Conservation (phyloP, 1,140 invertebrate genomes). For the Papilio helenus region DNA sequence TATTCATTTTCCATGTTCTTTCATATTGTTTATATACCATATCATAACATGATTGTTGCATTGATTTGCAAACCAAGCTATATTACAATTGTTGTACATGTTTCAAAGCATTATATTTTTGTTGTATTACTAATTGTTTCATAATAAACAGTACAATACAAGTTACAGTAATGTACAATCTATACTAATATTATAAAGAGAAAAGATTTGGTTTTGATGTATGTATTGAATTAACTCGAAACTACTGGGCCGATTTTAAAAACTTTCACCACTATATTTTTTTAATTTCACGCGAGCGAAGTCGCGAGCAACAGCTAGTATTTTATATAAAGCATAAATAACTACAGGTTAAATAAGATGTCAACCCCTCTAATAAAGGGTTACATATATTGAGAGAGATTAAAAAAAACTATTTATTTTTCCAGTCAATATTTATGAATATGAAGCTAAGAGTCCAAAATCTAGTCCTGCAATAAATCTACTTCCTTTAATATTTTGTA, state of each 20-base stretch:
- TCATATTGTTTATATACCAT: neutral
- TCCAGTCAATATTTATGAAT: too few relatives aligned
- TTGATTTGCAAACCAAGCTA: neutral
- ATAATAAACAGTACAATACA: neutral
- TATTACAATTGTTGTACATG: neutral
- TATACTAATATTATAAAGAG: too few relatives aligned
- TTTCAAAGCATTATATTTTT: neutral
- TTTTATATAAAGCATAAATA: neutral
- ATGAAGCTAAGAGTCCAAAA: neutral
- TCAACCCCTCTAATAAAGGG: too few relatives aligned
- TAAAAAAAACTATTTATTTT: too few relatives aligned
- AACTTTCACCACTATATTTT: too few relatives aligned
- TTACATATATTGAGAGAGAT: too few relatives aligned
- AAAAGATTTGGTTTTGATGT: too few relatives aligned
- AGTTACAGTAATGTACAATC: neutral
- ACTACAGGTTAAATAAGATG: too few relatives aligned
- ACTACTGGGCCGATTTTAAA: too few relatives aligned
- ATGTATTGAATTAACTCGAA: too few relatives aligned
- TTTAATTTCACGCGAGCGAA: too few relatives aligned
- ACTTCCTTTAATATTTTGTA: neutral
- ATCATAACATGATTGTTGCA: neutral
- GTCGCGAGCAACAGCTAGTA: too few relatives aligned
- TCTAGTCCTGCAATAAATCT: neutral
- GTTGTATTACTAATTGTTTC: neutral
- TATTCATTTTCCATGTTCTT: neutral